Conservation (phyloP, 2,888 invertebrate species). For the Polydrusus pterygomalis region DNA sequence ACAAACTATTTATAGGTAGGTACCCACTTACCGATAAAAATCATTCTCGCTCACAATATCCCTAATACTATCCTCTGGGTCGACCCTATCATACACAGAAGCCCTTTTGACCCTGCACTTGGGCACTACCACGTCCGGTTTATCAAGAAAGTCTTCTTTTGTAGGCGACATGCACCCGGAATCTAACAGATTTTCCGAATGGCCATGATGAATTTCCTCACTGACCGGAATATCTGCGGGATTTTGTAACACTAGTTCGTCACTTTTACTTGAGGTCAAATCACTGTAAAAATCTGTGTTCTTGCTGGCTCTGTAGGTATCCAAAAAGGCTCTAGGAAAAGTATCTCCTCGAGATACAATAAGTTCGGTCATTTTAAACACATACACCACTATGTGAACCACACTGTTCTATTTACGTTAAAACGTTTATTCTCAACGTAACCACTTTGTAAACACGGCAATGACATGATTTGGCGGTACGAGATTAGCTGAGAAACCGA, state of each 20-base stretch:
- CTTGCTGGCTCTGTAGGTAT: slow-evolving; percentile 69
- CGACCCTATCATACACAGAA: slow-evolving; percentile 74
- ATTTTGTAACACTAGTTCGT: slow-evolving; percentile 73
- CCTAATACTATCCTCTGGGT: slow-evolving; percentile 78
- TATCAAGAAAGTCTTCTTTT: slow-evolving; percentile 66
- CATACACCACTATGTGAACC: slow-evolving; percentile 10
- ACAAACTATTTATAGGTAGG: neutral
- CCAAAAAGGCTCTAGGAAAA: slow-evolving; percentile 71
- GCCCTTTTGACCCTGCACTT: slow-evolving; percentile 65
- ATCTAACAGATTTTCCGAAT: slow-evolving; percentile 71
- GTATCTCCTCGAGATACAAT: slow-evolving; percentile 71
- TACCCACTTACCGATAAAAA: slow-evolving; percentile 74
- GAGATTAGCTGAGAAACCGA: slow-evolving; percentile 9
- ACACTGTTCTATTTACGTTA: slow-evolving; percentile 37
- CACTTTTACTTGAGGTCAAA: slow-evolving; percentile 74
- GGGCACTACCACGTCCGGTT: slow-evolving; percentile 65
- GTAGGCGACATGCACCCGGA: slow-evolving; percentile 67
- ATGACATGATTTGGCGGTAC: slow-evolving; percentile 4
- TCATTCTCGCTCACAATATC: slow-evolving; percentile 79
- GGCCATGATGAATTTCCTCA: slow-evolving; percentile 72
- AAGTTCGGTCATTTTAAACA: slow-evolving; percentile 68
- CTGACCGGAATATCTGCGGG: slow-evolving; percentile 69
- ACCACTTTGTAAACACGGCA: slow-evolving; percentile 4
- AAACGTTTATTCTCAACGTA: neutral
- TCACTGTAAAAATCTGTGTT: slow-evolving; percentile 70